phyloP scores from a whole-genome alignment of 2,888 invertebrate genomes.

The Caenorhabditis doughertyi region DNA sequence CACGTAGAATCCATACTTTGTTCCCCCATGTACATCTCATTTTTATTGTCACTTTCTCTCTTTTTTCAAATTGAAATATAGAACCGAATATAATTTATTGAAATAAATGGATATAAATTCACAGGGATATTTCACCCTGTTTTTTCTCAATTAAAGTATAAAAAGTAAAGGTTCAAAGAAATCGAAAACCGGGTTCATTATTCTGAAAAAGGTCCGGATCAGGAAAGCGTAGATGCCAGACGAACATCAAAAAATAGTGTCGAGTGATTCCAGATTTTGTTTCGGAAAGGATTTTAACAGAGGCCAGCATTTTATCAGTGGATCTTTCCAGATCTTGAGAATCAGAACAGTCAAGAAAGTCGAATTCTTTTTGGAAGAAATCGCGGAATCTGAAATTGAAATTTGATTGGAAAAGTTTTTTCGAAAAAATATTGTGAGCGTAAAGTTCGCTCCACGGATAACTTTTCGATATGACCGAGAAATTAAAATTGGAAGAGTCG shows the following conservation, averaged over 20 bases:
- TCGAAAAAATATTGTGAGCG: too few species aligned
- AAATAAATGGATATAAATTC: too few species aligned
- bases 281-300: background rate
- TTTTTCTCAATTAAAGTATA: background rate
- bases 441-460: too few species aligned
- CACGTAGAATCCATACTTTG: too few species aligned
- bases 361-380: slow-evolving; percentile 18
- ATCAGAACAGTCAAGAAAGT: background rate
- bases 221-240: background rate
- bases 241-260: background rate
- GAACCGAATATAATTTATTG: too few species aligned
- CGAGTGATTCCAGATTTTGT: background rate
- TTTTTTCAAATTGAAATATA: too few species aligned
- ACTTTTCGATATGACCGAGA: too few species aligned
- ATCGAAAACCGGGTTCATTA: background rate
- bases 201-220: background rate
- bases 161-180: background rate
- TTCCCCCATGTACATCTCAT: slow-evolving; percentile 11
- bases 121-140: too few species aligned
- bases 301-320: background rate
- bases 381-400: slow-evolving; percentile 10
- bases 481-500: too few species aligned
- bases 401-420: background rate
- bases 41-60: slow-evolving; percentile 21
- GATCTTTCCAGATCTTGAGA: too few species aligned